phyloP scores from a whole-genome alignment of 2,888 invertebrate species.

The Mesopsocus fuscifrons region DNA sequence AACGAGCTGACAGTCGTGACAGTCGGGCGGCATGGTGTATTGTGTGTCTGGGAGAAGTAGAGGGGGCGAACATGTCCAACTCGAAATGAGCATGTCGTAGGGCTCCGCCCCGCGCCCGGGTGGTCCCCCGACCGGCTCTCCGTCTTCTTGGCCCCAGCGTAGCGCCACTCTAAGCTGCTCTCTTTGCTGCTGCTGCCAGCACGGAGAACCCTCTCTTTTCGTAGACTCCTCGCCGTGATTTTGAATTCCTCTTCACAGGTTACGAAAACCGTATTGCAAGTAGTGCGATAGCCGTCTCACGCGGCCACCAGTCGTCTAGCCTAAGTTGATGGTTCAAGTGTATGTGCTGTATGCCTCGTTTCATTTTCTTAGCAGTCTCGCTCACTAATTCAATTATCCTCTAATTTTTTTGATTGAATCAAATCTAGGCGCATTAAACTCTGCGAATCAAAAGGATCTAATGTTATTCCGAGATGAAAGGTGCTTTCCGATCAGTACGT shows the following conservation, averaged over 20 bases:
- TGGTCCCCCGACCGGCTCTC: constrained; percentile 5
- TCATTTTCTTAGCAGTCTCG: too few relatives aligned
- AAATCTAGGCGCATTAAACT: constrained; percentile 6
- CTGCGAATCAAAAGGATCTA: neutral
- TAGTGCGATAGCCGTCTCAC: neutral
- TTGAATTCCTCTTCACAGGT: neutral
- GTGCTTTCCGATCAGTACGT: too few relatives aligned
- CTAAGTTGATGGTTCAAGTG: too few relatives aligned
- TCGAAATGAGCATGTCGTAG: neutral
- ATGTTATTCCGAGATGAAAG: too few relatives aligned
- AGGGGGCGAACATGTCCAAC: neutral
- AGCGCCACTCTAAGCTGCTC: too few relatives aligned
- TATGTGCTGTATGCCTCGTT: too few relatives aligned
- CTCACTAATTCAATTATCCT: constrained; percentile 8
- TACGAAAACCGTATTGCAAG: neutral
- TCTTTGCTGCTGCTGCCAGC: neutral
- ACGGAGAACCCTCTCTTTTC: neutral
- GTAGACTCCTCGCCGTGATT: neutral
- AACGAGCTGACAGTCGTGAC: neutral
- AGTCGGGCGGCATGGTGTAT: too few relatives aligned
- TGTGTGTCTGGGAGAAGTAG: too few relatives aligned
- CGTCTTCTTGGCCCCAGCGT: constrained; percentile 1
- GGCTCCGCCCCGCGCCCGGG: constrained; percentile 6
- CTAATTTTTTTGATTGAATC: constrained; percentile 7
- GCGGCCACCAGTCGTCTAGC: too few relatives aligned